Percentiles rank a stretch among this genome's conserved stretches.
These are phyloP conservation scores for Ophiodon elongatus DNA, from an alignment of 2,113 vertebrate species.

Conservation along the genomic window DNA sequence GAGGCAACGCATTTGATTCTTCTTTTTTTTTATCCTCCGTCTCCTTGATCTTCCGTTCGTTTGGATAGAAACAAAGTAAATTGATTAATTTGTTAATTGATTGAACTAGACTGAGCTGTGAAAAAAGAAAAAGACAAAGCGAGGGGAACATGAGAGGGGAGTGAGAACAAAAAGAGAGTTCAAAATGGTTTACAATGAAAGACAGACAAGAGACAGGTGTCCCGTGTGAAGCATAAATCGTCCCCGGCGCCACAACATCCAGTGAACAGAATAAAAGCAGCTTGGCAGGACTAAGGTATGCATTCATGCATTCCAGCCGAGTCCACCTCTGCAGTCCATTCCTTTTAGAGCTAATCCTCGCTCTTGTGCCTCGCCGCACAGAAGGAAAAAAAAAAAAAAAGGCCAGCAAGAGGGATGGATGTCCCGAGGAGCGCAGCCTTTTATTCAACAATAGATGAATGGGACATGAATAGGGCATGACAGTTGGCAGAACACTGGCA, in stretches of 20 bases:
- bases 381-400: conserved; percentile 32
- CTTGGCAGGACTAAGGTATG: conserved; percentile 62
- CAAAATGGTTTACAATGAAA: conserved; percentile 44
- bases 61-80: conserved; percentile 30
- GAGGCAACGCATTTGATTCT: conserved; percentile 8
- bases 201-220: conserved; percentile 40
- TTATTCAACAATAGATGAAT: conserved; percentile 76
- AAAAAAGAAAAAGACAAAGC: conserved; percentile 39
- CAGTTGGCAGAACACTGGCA: conserved; percentile 70
- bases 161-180: conserved; percentile 40
- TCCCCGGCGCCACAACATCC: conserved; percentile 37
- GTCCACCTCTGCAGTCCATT: conserved; percentile 69
- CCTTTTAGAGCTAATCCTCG: conserved; percentile 72
- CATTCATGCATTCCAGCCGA: conserved; percentile 62
- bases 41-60: conserved; percentile 27
- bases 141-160: conserved; percentile 28
- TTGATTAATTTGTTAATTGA: conserved; percentile 52
- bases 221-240: conserved; percentile 43
- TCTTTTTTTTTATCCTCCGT: conserved; percentile 15
- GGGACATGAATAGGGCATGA: conserved; percentile 74
- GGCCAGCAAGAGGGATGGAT: conserved; percentile 67
- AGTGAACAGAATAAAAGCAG: conserved; percentile 61
- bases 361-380: conserved; percentile 46
- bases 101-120: conserved; percentile 42
- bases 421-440: conserved; percentile 70